Percentiles rank a stretch among this genome's conserved stretches.
Evolutionary conservation across 2,797 vertebrate genomes (phyloP).

Genomic region (Dallia pectoralis): DNA sequence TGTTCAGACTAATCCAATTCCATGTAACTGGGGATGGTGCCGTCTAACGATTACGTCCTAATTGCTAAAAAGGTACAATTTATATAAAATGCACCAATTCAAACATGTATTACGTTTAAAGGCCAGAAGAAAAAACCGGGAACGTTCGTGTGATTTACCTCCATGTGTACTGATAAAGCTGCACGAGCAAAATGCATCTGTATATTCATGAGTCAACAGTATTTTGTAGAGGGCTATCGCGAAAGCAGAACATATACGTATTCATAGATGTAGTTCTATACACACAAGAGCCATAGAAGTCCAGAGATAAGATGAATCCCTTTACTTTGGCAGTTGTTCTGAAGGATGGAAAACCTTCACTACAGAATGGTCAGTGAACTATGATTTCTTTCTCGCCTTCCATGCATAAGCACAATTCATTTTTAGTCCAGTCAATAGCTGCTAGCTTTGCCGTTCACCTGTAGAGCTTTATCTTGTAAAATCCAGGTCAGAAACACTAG

Average conservation of each 20-base stretch:
- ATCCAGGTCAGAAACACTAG: not conserved
- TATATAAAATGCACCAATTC: not conserved
- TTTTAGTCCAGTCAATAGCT: constrained; percentile 28
- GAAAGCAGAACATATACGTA: not conserved
- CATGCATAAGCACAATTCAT: not conserved
- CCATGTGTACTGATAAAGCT: not conserved
- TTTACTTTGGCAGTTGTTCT: not conserved
- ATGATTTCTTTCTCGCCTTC: constrained; percentile 1
- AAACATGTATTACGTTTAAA: not conserved
- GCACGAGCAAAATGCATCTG: not conserved
- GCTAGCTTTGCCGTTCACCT: not conserved
- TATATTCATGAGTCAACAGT: not conserved
- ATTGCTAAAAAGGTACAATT: constrained; percentile 38
- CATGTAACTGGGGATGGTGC: constrained; percentile 48
- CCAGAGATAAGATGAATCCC: constrained; percentile 21
- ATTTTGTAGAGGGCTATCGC: not conserved
- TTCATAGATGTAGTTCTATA: not conserved
- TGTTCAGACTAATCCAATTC: constrained; percentile 32
- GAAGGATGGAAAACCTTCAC: not conserved
- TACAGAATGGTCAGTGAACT: not conserved
- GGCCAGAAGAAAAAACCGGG: not conserved
- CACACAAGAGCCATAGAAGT: not conserved
- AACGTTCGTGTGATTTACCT: not conserved
- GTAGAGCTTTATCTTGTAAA: not conserved
- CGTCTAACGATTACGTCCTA: constrained; percentile 30